Evolutionary conservation across 2,113 vertebrate genomes (phyloP).

Genomic region (Nymphicus hollandicus): DNA sequence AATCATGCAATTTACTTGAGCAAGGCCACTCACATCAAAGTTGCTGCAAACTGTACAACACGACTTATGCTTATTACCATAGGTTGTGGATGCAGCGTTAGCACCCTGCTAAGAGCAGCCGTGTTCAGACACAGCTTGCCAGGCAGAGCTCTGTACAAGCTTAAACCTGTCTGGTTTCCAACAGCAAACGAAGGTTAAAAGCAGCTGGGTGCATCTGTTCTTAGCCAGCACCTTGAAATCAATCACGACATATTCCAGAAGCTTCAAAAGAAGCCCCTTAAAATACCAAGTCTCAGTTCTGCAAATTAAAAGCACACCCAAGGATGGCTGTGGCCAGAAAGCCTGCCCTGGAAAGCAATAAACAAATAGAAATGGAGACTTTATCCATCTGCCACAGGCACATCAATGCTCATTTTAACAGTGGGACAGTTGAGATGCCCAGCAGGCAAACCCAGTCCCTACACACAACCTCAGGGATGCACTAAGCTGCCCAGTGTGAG

Average conservation of each 20-base stretch:
- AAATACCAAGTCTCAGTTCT: background rate
- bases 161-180: background rate
- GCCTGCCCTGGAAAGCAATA: background rate
- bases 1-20: background rate
- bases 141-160: background rate
- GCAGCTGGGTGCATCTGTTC: conserved; percentile 31
- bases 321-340: background rate
- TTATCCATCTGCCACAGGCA: background rate
- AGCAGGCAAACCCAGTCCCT: background rate
- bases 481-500: background rate
- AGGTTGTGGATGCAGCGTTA: background rate
- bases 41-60: rapidly evolving
- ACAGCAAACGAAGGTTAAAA: conserved; percentile 37
- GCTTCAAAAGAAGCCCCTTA: background rate
- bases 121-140: background rate
- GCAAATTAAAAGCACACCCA: background rate
- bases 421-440: background rate
- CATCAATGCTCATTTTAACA: background rate
- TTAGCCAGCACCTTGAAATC: conserved; percentile 7
- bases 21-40: background rate
- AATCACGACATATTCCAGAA: background rate
- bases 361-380: background rate
- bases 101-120: background rate
- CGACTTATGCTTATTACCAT: rapidly evolving
- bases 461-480: background rate